Conservation (phyloP, 2,797 vertebrate genomes). For the Cuniculus paca region DNA sequence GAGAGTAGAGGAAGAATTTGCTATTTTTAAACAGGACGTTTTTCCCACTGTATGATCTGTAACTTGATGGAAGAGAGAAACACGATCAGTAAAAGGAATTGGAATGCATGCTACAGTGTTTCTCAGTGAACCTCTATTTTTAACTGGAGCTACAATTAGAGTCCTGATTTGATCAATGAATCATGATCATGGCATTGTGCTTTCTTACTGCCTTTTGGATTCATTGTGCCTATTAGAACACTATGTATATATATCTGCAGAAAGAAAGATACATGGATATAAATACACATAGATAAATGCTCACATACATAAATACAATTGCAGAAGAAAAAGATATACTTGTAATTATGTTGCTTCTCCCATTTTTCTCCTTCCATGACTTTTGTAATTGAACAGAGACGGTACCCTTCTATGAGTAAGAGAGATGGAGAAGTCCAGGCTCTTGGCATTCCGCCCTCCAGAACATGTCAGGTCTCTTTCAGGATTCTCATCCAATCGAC, state of each 20-base stretch:
- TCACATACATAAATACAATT: neutral
- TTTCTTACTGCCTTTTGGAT: neutral
- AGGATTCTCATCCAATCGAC: neutral
- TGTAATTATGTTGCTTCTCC: neutral
- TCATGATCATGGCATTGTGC: neutral
- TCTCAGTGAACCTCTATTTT: neutral
- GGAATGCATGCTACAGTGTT: neutral
- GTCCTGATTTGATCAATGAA: neutral
- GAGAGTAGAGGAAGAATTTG: neutral
- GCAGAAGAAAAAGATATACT: neutral
- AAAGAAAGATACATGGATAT: neutral
- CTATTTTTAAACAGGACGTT: slow-evolving; percentile 19
- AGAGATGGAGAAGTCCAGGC: neutral
- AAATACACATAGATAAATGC: neutral
- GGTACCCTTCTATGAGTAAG: neutral
- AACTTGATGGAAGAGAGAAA: slow-evolving; percentile 31
- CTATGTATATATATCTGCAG: neutral
- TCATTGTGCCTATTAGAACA: neutral
- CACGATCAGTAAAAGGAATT: neutral
- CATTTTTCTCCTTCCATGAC: neutral
- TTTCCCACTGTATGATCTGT: neutral
- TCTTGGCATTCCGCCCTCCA: neutral
- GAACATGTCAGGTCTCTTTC: neutral
- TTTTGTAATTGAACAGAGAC: neutral
- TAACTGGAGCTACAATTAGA: neutral